Base-by-base conservation (phyloP, 1,140 invertebrate species). In the Colletes latitarsis region DNA sequence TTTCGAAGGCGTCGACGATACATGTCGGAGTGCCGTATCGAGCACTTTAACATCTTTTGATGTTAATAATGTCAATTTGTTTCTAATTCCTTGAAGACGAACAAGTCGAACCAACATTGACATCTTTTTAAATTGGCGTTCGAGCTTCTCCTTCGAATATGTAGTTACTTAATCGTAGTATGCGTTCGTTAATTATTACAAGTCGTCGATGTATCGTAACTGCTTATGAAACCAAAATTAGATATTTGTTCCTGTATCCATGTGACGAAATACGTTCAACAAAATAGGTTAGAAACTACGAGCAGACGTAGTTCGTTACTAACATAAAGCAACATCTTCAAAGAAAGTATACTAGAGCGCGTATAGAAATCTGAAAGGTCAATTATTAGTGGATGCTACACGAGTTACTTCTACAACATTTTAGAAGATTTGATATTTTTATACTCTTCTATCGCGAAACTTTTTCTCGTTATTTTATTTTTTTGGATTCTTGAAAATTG, bases 161-260 rank as follows among this genome's bases (percentile, higher is more conserved):
- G 5, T 75, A 53, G 21, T 68, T 30, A 3, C 6, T n/a, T 8
- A n/a, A 21, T 6, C 15, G 0, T 21, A 17, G 12, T 53, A 63
- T 30, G 2, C n/a, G 8, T 43, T 21, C 21, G 14, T n/a, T 60
- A 41, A 17, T 21, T 62, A 6, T 6, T 52, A 41, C 1, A 30
- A 52, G 15, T 19, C 14, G 4, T 4, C 5, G 19, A 46, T 62
- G 10, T 71, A 53, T 46, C 6, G 17, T 55, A 30, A 39, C 6
- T 39, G 69, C 19, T 49, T 39, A 10, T 19, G 6, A 15, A 46
- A 55, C 19, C 30, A 72, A 63, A 78, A 72, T 72, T 78, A 72
- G 39, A n/a, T 14, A 46, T 6, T 60, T 9, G 39, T 21, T 30
- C 30, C 17, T 43, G n/a, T 17, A 19, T 19, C 6, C 14, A 12